Percentiles rank a stretch among this genome's conserved stretches.
phyloP scores from a whole-genome alignment of 2,113 vertebrate genomes.

The Sceloporus undulatus region DNA sequence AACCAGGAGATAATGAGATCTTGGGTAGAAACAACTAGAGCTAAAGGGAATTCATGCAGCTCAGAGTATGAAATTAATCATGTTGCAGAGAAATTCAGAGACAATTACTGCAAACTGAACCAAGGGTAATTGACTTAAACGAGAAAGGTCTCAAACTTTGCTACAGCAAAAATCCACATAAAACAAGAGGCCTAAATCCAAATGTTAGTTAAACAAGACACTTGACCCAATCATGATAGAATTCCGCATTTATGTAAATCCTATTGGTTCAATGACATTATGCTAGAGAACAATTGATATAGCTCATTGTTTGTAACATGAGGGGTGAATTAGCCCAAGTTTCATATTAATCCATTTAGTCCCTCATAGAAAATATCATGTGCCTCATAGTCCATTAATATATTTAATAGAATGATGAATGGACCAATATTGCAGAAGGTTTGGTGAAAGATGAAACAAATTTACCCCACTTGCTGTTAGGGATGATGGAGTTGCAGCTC shows the following conservation, averaged over 20 bases:
- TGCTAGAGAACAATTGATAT: too few relatives aligned
- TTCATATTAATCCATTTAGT: background rate
- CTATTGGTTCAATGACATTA: too few relatives aligned
- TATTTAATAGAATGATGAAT: too few relatives aligned
- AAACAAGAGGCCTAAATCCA: background rate
- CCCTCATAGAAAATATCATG: background rate
- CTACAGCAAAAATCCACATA: background rate
- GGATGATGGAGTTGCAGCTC: too few relatives aligned
- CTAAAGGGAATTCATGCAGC: slow-evolving; percentile 7
- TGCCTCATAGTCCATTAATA: background rate
- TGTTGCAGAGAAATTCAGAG: slow-evolving; percentile 12
- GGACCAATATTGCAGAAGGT: too few relatives aligned
- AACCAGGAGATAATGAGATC: slow-evolving; percentile 17
- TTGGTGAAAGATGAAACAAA: background rate
- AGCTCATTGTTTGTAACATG: background rate
- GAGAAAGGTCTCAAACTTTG: slow-evolving; percentile 2
- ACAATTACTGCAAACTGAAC: background rate
- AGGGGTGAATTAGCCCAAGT: background rate
- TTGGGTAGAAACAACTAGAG: slow-evolving; percentile 8
- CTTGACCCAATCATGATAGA: too few relatives aligned
- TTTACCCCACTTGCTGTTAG: too few relatives aligned
- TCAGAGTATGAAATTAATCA: background rate
- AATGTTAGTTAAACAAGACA: too few relatives aligned
- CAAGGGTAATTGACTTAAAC: slow-evolving; percentile 19
- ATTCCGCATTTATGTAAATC: too few relatives aligned